Evolutionary conservation across 2,797 vertebrate species (phyloP), one percentile per base, ranked within the genome.

Genomic region (Sphenopsis melanotis): DNA sequence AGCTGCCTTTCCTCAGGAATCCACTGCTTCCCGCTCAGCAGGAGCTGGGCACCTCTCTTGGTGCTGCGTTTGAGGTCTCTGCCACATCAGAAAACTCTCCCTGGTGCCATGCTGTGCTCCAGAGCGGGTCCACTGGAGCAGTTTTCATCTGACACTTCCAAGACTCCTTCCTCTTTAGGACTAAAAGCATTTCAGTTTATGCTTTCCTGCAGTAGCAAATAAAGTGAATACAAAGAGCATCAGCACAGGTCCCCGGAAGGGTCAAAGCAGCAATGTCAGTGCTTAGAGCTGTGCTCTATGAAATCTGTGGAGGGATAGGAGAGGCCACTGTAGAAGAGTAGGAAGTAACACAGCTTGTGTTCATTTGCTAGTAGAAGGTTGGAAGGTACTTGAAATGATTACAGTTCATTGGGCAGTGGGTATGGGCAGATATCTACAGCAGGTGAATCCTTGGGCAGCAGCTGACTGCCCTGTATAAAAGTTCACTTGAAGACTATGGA

Each of bases 21-120:
- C 32, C 32, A 34, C 32, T 34, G 42, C 23, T 26, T 46, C 42
- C 42, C 6, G 0, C 11, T 26, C 32, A 65, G 42, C 0, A 1
- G 23, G 23, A 65, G 5, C 63, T 46, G 9, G 23, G 12, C 17
- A 27, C 9, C 16, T 34, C 63, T 34, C 32, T 46, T 1, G 0
- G 42, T 9, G 23, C 42, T 34, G 44, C 44, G 36, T 21, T 49
- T 49, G n/a, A 49, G 18, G 14, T 49, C n/a, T 66, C n/a, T 49
- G 44, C 15, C 26, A 22, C 11, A 9, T 50, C 26, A 50, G 26
- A 68, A 50, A 68, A 49, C 19, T 37, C n/a, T 12, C 44, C 5
- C 4, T 49, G 64, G 3, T 15, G 2, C 34, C 14, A 22, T 37
- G 27, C 34, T 50, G 26, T 68, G 19, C 65, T 68, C 65, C 65